phyloP scores from a whole-genome alignment of 2,113 vertebrate genomes.

The Microcebus murinus region DNA sequence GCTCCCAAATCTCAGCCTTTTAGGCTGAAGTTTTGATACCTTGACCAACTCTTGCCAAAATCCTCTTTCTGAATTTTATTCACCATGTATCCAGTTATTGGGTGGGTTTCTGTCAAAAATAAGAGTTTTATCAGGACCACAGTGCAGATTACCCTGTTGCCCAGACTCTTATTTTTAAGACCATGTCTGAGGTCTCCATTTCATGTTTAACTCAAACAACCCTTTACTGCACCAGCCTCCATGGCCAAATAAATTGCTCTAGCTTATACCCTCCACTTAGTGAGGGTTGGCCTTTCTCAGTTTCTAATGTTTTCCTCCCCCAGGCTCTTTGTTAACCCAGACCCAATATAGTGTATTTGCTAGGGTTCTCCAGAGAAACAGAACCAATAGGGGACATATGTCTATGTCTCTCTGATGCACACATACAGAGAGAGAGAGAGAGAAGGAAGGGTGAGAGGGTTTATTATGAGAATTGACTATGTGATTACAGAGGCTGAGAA shows the following conservation, averaged over 20 bases:
- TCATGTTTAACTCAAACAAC: background rate
- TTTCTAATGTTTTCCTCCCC: background rate
- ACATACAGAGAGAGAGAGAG: no score
- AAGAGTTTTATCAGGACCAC: background rate
- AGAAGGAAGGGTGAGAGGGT: background rate
- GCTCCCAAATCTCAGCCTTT: background rate
- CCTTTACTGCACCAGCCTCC: background rate
- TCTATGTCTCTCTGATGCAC: no score
- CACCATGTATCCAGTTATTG: fast-evolving
- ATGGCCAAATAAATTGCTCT: fast-evolving
- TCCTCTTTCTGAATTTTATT: background rate
- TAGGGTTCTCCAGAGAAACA: background rate
- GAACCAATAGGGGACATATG: no score
- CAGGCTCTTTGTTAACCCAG: background rate
- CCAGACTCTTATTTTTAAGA: background rate
- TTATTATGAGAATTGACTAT: background rate
- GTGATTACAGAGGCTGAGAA: background rate
- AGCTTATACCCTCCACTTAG: background rate
- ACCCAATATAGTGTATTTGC: background rate
- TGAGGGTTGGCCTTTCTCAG: fast-evolving
- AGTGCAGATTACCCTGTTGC: background rate
- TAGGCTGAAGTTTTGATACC: background rate
- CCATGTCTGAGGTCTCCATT: background rate
- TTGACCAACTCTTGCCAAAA: background rate
- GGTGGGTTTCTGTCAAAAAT: background rate